A percentile compares a stretch with the other conserved stretches of the same genome.
Evolutionary conservation across 2,888 invertebrate genomes (phyloP).

Genomic region (Pyrochroa serraticornis): DNA sequence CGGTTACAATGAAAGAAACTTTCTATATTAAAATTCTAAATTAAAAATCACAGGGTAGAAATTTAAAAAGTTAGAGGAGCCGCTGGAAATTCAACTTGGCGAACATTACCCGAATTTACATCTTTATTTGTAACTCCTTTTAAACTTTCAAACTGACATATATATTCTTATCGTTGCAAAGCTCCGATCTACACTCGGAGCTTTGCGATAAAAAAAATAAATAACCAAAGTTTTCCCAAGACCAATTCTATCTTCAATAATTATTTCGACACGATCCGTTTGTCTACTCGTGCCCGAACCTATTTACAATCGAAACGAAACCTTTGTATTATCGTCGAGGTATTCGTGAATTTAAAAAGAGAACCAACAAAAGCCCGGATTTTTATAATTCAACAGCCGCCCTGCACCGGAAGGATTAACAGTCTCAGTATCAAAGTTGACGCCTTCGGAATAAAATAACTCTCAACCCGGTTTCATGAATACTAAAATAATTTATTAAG

Average conservation of each 20-base stretch:
- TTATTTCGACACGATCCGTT: not conserved
- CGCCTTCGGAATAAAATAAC: slow-evolving; percentile 34
- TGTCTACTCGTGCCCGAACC: not conserved
- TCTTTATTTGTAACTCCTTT: slow-evolving; percentile 23
- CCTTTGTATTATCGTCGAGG: slow-evolving; percentile 6
- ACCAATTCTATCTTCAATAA: not conserved
- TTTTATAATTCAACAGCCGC: slow-evolving; percentile 36
- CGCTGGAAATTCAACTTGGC: slow-evolving; percentile 13
- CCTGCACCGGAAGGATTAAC: slow-evolving; percentile 41
- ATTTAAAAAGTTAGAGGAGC: slow-evolving; percentile 25
- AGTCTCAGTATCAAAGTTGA: slow-evolving; percentile 36
- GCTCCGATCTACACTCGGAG: slow-evolving; percentile 2
- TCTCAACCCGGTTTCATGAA: slow-evolving; percentile 12
- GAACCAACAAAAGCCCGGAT: slow-evolving; percentile 14
- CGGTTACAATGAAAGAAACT: slow-evolving; percentile 26
- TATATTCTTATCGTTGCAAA: no score
- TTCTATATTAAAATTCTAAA: slow-evolving; percentile 30
- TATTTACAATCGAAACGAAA: not conserved
- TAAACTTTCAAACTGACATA: slow-evolving; percentile 6
- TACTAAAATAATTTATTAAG: slow-evolving; percentile 15
- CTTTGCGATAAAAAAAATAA: slow-evolving; percentile 2
- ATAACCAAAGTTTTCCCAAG: not conserved
- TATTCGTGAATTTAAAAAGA: slow-evolving; percentile 10
- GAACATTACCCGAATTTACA: slow-evolving; percentile 23
- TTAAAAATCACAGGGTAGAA: slow-evolving; percentile 27